Conservation (phyloP, 2,888 invertebrate species). For the Chrysolina americana region DNA sequence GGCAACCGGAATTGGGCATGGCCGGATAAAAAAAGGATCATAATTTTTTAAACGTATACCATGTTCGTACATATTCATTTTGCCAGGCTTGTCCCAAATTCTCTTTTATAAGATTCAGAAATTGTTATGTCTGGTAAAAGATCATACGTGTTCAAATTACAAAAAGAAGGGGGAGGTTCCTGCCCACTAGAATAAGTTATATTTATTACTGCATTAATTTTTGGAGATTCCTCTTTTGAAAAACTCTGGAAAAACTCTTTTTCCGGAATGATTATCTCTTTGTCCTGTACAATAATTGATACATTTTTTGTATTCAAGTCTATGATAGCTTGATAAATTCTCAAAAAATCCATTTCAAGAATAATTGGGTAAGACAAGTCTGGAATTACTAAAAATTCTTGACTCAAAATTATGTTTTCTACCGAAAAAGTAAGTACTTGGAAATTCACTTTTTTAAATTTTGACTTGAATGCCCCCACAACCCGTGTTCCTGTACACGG, state of each 20-base stretch:
- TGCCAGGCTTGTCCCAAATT: background rate
- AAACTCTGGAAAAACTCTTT: background rate
- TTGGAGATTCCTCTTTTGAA: background rate
- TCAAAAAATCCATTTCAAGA: background rate
- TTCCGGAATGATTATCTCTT: background rate
- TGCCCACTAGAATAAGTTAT: background rate
- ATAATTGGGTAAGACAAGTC: background rate
- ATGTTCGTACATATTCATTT: background rate
- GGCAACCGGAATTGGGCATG: background rate
- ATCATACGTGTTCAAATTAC: background rate
- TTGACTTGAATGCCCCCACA: background rate
- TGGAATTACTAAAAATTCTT: background rate
- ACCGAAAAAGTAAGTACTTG: slow-evolving; percentile 6
- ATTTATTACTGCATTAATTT: background rate
- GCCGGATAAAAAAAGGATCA: background rate
- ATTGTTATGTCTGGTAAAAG: background rate
- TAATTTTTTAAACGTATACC: background rate
- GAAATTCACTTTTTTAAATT: background rate
- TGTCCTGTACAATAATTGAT: background rate
- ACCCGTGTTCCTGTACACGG: no score
- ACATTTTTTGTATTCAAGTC: background rate
- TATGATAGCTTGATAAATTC: background rate
- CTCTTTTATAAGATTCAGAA: background rate
- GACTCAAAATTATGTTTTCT: background rate
- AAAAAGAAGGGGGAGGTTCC: background rate